Conservation (phyloP, 2,888 invertebrate species). For the Acleris holmiana region DNA sequence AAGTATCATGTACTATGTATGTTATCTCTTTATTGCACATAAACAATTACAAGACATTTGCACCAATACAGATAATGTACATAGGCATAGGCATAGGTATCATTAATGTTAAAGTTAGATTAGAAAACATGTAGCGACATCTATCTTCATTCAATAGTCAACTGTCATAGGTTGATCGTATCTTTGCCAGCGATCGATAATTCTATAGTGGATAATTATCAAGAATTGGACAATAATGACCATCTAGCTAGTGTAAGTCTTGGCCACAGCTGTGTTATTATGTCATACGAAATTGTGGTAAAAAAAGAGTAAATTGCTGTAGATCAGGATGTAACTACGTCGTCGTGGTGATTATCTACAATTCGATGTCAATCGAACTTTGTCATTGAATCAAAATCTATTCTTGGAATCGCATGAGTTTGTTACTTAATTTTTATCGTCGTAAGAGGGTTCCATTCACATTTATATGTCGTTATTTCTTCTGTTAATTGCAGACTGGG, state of each 20-base stretch:
- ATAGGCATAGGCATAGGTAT: too few species aligned
- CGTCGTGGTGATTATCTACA: conserved; percentile 57
- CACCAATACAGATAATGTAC: too few species aligned
- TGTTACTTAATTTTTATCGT: neutral
- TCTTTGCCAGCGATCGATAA: too few species aligned
- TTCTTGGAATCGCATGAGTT: conserved; percentile 50
- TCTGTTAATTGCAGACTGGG: too few species aligned
- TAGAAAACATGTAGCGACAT: too few species aligned
- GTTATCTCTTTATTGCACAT: too few species aligned
- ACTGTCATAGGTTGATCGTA: too few species aligned
- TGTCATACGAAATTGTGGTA: conserved; percentile 21
- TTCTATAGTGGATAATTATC: too few species aligned
- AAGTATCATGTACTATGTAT: too few species aligned
- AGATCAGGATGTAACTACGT: conserved; percentile 16
- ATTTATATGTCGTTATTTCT: neutral
- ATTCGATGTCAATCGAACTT: conserved; percentile 78
- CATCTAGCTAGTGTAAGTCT: conserved; percentile 1
- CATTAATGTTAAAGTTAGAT: too few species aligned
- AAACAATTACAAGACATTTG: too few species aligned
- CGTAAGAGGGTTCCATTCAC: neutral
- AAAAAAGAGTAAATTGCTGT: conserved; percentile 27
- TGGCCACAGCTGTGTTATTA: conserved; percentile 15
- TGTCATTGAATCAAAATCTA: conserved; percentile 74
- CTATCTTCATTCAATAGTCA: too few species aligned
- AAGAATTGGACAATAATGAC: neutral